A percentile compares a stretch with the other conserved stretches of the same genome.
These are phyloP conservation scores for Mastacembelus armatus DNA, from an alignment of 2,797 vertebrate species.

Conservation along the genomic window DNA sequence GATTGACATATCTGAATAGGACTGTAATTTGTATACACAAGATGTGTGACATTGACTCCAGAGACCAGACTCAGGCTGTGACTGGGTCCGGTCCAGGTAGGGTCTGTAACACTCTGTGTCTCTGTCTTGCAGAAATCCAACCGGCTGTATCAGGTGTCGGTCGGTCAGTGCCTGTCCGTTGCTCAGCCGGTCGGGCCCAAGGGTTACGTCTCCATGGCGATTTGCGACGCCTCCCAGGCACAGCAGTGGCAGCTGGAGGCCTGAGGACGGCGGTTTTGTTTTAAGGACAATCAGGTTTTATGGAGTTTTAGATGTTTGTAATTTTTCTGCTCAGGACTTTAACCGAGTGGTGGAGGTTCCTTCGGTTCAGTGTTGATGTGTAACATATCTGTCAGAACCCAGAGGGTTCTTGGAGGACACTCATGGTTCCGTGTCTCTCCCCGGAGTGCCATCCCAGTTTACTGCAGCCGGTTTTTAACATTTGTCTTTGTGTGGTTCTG, in stretches of 20 bases:
- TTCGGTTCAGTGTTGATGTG: no score
- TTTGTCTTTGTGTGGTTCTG: background rate
- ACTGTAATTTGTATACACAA: no score
- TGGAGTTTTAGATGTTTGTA: background rate
- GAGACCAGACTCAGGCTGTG: no score
- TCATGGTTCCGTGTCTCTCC: no score
- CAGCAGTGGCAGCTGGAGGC: constrained; percentile 93
- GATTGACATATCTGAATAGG: no score
- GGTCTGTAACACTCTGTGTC: background rate
- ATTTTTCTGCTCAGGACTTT: background rate
- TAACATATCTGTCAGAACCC: no score
- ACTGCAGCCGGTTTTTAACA: background rate
- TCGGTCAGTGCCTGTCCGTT: constrained; percentile 92
- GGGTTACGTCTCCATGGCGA: constrained; percentile 92
- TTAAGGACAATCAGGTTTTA: constrained; percentile 19
- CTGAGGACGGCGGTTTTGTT: constrained; percentile 66
- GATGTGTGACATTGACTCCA: no score
- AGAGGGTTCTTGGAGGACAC: background rate
- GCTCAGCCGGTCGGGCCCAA: constrained; percentile 83
- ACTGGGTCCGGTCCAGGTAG: background rate
- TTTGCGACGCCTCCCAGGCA: constrained; percentile 88
- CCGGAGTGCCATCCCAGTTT: no score
- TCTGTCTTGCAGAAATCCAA: constrained; percentile 85
- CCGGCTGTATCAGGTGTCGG: constrained; percentile 95
- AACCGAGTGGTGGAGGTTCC: background rate